These are phyloP conservation scores for Poecilobothrus nobilitatus DNA, from an alignment of 2,888 invertebrate genomes.

Conservation along the genomic window DNA sequence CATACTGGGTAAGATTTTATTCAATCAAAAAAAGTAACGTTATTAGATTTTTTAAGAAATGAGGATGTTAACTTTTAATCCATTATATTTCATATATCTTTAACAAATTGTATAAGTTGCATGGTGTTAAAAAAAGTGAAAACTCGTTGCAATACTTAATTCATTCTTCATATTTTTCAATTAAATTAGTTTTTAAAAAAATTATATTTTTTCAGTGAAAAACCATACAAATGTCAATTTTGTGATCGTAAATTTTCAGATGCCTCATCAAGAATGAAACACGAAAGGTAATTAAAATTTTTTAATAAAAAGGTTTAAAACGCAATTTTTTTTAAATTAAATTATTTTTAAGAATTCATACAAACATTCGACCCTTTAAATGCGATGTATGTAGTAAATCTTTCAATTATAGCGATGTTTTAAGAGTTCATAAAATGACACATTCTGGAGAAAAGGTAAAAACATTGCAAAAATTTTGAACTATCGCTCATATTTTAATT, in stretches of 20 bases:
- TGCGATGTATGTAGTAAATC: slow-evolving; percentile 40
- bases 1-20: slow-evolving; percentile 34
- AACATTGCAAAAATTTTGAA: background rate
- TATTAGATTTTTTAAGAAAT: too few species aligned
- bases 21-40: background rate
- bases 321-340: background rate
- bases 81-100: too few species aligned
- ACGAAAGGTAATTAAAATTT: slow-evolving; percentile 34
- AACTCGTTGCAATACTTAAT: too few species aligned
- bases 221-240: slow-evolving; percentile 39
- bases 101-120: too few species aligned
- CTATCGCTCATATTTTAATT: background rate
- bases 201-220: slow-evolving; percentile 21
- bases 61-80: too few species aligned
- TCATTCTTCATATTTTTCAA: background rate
- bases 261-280: slow-evolving; percentile 41
- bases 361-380: slow-evolving; percentile 39
- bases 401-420: slow-evolving; percentile 41
- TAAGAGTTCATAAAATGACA: slow-evolving; percentile 38
- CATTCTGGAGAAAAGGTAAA: slow-evolving; percentile 42
- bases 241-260: slow-evolving; percentile 40
- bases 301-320: background rate
- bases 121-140: too few species aligned
- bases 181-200: background rate
- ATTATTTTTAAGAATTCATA: slow-evolving; percentile 36